Evolutionary conservation across 2,888 invertebrate genomes (phyloP), one percentile per base, ranked within the genome.

Genomic region (Lithophane ornitopus): DNA sequence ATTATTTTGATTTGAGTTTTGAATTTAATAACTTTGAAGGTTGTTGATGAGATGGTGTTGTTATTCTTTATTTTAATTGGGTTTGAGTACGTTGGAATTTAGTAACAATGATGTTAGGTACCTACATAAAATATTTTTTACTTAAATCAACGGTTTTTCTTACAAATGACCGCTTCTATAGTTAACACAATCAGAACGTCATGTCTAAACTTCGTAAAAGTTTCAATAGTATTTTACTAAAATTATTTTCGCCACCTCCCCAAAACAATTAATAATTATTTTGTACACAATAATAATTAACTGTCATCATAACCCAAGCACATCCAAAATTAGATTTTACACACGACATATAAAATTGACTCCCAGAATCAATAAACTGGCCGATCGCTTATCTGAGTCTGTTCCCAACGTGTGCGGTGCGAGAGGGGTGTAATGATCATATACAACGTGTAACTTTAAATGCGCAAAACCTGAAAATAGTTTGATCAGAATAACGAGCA

Each of bases 1-100:
- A 81, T 82, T 84, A 86, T 84, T 77, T 78, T 72, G 68, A 76
- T 80, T 82, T 66, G 63, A 70, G 66, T 70, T 68, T 80, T 76
- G 59, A 65, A 72, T 63, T 79, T 63, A 46, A 74, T 72, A 82
- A 79, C 67, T 76, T 76, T 6, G 12, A 59, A 77, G 16, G 16
- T 69, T 62, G 39, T 71, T 81, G 46, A 69, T 65, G n/a, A n/a
- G 41, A 14, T 80, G 1, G 54, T 71, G 39, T 71, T 82, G n/a
- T 49, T 54, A 8, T 62, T 63, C 44, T 68, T 79, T 26, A 12
- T 61, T 73, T 61, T 41, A 28, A n/a, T 19, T 44, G 14, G 26
- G 39, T 66, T 63, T 65, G 22, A 54, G n/a, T 67, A 16, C 22
- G 26, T 66, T 58, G 7, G 3, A 16, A 70, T 62, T 22, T 39